Conservation (phyloP, 2,113 vertebrate genomes). For the Nasalis larvatus region DNA sequence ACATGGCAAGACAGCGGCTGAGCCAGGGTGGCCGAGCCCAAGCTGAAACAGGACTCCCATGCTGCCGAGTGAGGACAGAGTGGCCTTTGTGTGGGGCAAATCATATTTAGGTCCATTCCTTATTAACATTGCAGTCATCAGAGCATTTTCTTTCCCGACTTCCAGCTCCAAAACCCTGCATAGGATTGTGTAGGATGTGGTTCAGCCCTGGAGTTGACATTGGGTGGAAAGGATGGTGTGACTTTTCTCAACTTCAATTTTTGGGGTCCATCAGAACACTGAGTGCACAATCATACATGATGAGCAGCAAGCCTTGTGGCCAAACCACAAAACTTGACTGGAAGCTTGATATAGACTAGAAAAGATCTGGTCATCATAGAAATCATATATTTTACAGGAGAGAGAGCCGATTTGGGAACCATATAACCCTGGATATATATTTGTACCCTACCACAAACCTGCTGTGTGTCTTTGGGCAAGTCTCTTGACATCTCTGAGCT, state of each 20-base stretch:
- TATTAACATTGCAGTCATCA: conserved; percentile 23
- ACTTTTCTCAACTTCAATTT: fast-evolving
- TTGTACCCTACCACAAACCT: background rate
- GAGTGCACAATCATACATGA: fast-evolving
- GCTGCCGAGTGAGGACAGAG: conserved; percentile 57
- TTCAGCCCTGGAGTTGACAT: background rate
- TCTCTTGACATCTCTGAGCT: background rate
- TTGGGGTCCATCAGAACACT: background rate
- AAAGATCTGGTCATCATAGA: background rate
- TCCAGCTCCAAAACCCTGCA: background rate
- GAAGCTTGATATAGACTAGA: background rate
- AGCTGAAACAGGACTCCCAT: conserved; percentile 80
- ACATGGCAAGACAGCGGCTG: conserved; percentile 75
- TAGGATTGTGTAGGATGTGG: background rate
- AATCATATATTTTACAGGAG: background rate
- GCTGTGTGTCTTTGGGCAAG: background rate
- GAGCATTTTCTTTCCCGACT: conserved; percentile 27
- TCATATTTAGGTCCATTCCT: conserved; percentile 39
- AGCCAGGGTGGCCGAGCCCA: conserved; percentile 82
- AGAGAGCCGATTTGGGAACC: background rate
- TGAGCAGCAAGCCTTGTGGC: background rate
- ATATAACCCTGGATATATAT: background rate
- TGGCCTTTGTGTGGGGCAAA: conserved; percentile 73
- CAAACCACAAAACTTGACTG: background rate
- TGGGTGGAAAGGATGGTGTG: background rate